Evolutionary conservation across 2,113 vertebrate species (phyloP), one percentile per base, ranked within the genome.

Genomic region (Dolichotis patagonum): DNA sequence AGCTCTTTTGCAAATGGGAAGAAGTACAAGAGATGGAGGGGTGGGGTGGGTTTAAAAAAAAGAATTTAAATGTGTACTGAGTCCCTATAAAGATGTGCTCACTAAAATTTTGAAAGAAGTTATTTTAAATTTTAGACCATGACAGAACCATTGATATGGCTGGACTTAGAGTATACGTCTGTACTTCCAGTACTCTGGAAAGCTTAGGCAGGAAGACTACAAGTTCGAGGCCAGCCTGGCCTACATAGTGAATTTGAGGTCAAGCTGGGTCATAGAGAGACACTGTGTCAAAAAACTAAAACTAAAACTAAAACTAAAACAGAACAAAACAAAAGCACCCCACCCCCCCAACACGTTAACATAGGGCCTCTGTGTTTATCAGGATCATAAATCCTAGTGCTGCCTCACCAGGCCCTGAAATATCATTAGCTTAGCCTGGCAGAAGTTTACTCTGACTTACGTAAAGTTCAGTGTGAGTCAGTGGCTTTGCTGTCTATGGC

Each of bases 361-460:
- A 49, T 16, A 71, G 22, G 52, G 24, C 32, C 11, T 91, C 89
- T 92, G 13, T 88, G n/a, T 77, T 85, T 91, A 46, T 78, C 14
- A 69, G 35, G 4, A 41, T 86, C 83, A 26, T 81, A 92, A 80
- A 88, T 91, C 46, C 52, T 67, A 20, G 9, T 52, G 35, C 84
- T 56, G 0, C 12, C 80, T 32, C 28, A 46, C 77, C 63, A 94
- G 46, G 32, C 30, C 49, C 35, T 82, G 80, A 85, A 67, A 90
- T 75, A 67, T 73, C n/a, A 63, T 89, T 93, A 71, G 12, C 43
- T 90, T 69, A 65, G 38, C 19, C 62, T 35, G 67, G 65, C 46
- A 88, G 58, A 95, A 28, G 32, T 49, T 91, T 80, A 85, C 88
- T 69, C 54, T 86, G n/a, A 52, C n/a, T 85, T 58, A 63, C 26